Percentiles rank a stretch among this genome's conserved stretches.
phyloP scores from a whole-genome alignment of 2,888 invertebrate species.

The Metellina segmentata region DNA sequence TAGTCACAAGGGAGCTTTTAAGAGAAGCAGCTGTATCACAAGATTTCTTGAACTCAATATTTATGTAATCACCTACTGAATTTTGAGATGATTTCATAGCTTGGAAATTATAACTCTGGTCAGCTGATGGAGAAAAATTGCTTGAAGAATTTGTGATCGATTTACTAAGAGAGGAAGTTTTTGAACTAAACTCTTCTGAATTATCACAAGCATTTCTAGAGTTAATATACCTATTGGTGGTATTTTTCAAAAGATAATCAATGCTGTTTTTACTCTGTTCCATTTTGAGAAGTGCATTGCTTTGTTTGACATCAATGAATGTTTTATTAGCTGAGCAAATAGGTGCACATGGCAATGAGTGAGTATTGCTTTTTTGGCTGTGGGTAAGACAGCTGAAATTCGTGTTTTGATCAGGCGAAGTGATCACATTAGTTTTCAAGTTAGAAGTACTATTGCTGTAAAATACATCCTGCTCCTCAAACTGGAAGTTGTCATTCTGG shows the following conservation, averaged over 20 bases:
- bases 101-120: conserved; percentile 13
- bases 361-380: conserved; percentile 23
- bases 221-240: conserved; percentile 21
- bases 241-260: not conserved
- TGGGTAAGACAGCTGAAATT: conserved; percentile 52
- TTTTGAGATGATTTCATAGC: not conserved
- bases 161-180: conserved; percentile 4
- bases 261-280: conserved; percentile 31
- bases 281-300: not conserved
- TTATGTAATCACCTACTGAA: conserved; percentile 71
- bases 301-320: conserved; percentile 13
- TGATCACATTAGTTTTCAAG: conserved; percentile 16
- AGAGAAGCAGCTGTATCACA: not conserved
- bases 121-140: not conserved
- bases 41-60: conserved; percentile 69
- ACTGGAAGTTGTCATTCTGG: conserved; percentile 43
- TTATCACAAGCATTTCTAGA: conserved; percentile 57
- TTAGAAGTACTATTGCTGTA: conserved; percentile 16
- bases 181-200: conserved; percentile 10
- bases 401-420: conserved; percentile 58
- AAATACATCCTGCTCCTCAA: conserved; percentile 54
- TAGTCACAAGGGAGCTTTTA: conserved; percentile 21
- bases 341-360: conserved; percentile 50
- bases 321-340: conserved; percentile 47
- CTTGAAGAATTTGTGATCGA: not conserved